phyloP scores from a whole-genome alignment of 2,113 vertebrate species.

The Mesitornis unicolor region DNA sequence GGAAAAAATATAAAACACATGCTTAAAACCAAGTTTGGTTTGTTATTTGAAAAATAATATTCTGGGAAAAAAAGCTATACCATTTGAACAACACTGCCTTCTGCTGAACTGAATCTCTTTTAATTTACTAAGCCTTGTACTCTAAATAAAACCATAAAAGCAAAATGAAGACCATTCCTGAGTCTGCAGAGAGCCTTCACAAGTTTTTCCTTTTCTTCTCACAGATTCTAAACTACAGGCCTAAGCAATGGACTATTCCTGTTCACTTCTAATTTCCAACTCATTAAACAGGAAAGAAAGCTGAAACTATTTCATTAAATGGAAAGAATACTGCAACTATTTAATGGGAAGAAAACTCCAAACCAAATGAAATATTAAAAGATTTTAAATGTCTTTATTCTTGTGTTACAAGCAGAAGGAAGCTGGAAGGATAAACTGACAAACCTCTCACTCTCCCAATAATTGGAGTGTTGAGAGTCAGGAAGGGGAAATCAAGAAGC shows the following conservation, averaged over 20 bases:
- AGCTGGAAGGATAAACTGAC: not conserved
- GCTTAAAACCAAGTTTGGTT: not conserved
- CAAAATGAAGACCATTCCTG: not conserved
- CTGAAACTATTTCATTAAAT: not conserved
- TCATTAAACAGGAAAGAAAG: not conserved
- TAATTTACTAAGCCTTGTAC: not conserved
- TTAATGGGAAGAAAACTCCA: not conserved
- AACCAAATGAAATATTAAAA: slow-evolving; percentile 1
- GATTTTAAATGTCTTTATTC: not conserved
- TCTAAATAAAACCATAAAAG: not conserved
- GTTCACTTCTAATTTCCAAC: slow-evolving; percentile 12
- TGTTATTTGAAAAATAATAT: not conserved
- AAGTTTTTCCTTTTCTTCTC: not conserved
- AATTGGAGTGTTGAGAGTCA: not conserved
- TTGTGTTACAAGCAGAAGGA: not conserved
- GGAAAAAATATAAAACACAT: not conserved
- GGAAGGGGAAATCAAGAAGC: not conserved
- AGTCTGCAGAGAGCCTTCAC: not conserved
- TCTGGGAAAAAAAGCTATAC: not conserved
- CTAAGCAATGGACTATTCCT: not conserved
- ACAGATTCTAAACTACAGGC: not conserved
- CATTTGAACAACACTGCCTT: not conserved
- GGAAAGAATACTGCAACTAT: not conserved
- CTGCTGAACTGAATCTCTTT: not conserved
- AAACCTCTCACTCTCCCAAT: not conserved